Base-by-base conservation (phyloP, 2,113 vertebrate species). In the Synodontis membranacea region DNA sequence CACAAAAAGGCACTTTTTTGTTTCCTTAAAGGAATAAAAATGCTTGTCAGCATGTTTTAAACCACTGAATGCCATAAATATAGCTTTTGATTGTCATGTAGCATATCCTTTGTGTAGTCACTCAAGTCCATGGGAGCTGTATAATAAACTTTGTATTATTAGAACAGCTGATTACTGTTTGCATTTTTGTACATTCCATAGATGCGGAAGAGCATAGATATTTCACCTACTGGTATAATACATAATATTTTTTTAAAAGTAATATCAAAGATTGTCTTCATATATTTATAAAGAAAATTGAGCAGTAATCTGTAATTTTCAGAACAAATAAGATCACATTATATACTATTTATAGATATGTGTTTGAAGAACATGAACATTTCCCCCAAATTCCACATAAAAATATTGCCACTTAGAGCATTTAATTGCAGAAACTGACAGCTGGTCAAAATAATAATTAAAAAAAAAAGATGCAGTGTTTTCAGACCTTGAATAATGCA, bases 121-220 rank as follows among this genome's bases (percentile, higher is more conserved):
- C 78, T 92, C 80, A 81, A 84, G 75, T 88, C 88, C 90, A 89
- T 90, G 87, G 83, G 39, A 86, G 86, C 84, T 93, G 91, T 91
- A 91, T 85, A 93, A 92, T 93, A 93, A 93, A 93, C 88, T 91
- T 91, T 91, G 89, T 92, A 91, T 87, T 89, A 88, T 88, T 88
- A 88, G 52, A 87, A 31, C 25, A 50, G 56, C 78, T 50, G 64
- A 42, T 34, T 42, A 58, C 31, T 68, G 68, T 6, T 82, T 46
- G 66, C 80, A 7, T 89, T 37, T 72, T 37, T 83, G 37, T 54
- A 39, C 5, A 28, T 37, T n/a, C n/a, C n/a, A n/a, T n/a, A 28
- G 68, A 44, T 28, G 21, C 39, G 4, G 21, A 74, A 74, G 2
- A 19, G 15, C 31, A 64, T n/a, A 64, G 11, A 64, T 64, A 64